Evolutionary conservation across 1,140 invertebrate species (phyloP).

Genomic region (Ostrea denselamellosa): DNA sequence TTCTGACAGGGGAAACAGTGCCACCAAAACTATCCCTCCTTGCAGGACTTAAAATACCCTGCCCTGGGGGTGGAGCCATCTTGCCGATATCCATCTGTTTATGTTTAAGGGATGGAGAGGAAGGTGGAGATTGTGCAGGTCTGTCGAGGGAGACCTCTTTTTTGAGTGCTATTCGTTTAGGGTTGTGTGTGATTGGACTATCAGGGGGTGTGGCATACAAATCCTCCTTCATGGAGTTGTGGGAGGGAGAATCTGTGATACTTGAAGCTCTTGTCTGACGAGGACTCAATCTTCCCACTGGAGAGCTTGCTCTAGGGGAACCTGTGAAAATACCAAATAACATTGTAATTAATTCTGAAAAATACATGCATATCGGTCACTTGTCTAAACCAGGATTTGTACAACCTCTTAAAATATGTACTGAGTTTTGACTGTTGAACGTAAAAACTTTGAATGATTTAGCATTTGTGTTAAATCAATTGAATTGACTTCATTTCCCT

Average conservation of each 20-base stretch:
- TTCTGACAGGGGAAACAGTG: constrained; percentile 62
- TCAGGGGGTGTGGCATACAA: constrained; percentile 70
- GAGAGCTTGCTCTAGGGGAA: constrained; percentile 67
- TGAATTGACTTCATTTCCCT: not conserved
- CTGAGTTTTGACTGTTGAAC: too few relatives aligned
- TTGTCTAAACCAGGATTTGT: too few relatives aligned
- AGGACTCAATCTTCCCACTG: constrained; percentile 54
- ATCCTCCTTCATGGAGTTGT: constrained; percentile 59
- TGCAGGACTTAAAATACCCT: constrained; percentile 12
- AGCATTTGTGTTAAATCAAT: too few relatives aligned
- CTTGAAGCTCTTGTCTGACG: constrained; percentile 43
- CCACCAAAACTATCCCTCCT: constrained; percentile 53
- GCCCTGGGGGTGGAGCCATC: constrained; percentile 32
- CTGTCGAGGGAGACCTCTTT: constrained; percentile 71
- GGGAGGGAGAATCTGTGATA: constrained; percentile 56
- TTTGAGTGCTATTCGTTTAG: constrained; percentile 58
- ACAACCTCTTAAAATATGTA: too few relatives aligned
- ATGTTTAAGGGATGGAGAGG: constrained; percentile 44
- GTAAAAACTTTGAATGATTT: too few relatives aligned
- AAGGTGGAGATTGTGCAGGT: constrained; percentile 52
- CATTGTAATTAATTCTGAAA: too few relatives aligned
- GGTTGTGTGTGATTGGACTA: constrained; percentile 60
- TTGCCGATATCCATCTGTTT: constrained; percentile 43
- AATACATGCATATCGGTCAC: too few relatives aligned
- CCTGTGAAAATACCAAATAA: constrained; percentile 44